These are phyloP conservation scores for Panorpa germanica DNA, from an alignment of 2,888 invertebrate species.

Conservation along the genomic window DNA sequence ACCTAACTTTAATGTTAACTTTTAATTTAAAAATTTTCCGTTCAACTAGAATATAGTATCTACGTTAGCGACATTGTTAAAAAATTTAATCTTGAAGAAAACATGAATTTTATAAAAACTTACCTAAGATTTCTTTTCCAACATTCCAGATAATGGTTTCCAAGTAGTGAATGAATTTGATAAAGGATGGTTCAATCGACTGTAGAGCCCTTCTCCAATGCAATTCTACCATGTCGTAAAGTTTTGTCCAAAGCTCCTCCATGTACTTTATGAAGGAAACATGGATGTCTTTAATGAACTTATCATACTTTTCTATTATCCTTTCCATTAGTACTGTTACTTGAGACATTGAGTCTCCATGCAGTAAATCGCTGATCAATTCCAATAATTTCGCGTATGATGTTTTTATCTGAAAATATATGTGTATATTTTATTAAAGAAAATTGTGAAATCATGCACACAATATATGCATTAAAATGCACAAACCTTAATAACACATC, in stretches of 20 bases:
- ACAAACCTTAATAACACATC: too few relatives aligned
- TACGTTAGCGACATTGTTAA: slow-evolving; percentile 3
- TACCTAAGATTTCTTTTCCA: slow-evolving; percentile 48
- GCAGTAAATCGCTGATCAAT: slow-evolving; percentile 45
- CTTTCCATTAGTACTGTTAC: slow-evolving; percentile 47
- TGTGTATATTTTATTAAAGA: background rate
- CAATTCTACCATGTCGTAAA: slow-evolving; percentile 36
- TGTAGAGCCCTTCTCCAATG: slow-evolving; percentile 58
- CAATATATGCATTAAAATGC: too few relatives aligned
- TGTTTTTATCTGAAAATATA: slow-evolving; percentile 31
- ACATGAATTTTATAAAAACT: slow-evolving; percentile 10
- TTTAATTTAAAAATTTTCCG: background rate
- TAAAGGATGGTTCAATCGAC: slow-evolving; percentile 58
- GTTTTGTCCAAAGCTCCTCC: slow-evolving; percentile 54
- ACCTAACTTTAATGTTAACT: slow-evolving; percentile 8
- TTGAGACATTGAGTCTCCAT: slow-evolving; percentile 57
- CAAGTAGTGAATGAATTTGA: slow-evolving; percentile 54
- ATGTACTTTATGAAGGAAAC: slow-evolving; percentile 45
- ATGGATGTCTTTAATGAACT: slow-evolving; percentile 58
- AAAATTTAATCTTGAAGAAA: slow-evolving; percentile 6
- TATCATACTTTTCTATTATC: slow-evolving; percentile 57
- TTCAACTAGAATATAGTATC: background rate
- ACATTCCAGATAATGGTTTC: slow-evolving; percentile 56
- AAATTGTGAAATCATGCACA: too few relatives aligned
- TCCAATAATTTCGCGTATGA: slow-evolving; percentile 52